Evolutionary conservation across 2,797 vertebrate genomes (phyloP), one percentile per base, ranked within the genome.

Genomic region (Simalia tracyae): DNA sequence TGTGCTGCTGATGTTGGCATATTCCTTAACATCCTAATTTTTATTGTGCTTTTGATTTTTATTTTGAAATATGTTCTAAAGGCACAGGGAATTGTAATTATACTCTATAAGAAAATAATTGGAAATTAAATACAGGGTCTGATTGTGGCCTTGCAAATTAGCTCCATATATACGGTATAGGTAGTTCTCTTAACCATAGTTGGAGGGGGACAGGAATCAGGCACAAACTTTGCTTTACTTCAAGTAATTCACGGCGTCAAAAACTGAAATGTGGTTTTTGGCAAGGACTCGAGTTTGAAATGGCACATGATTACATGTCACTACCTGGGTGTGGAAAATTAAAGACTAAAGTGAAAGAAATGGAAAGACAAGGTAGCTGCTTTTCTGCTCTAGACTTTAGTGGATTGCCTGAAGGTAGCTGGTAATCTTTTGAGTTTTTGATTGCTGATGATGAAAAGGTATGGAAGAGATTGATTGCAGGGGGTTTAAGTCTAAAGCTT

Each of bases 371-470:
- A 87, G 46, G 26, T 88, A 88, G 68, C 42, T 88, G 86, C 42
- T 88, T 88, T 76, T 84, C 42, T 36, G 19, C 84, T 88, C 68
- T 84, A 17, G 46, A 63, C 84, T 91, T 84, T 91, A 88, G 57
- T 56, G 60, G 68, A 14, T 42, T 91, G 42, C 68, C 46, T 36
- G 42, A 3, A 76, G 88, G 54, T 72, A 91, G 11, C 11, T 56
- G 59, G 42, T 50, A 91, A 87, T 91, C 84, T 91, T 42, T 84
- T 87, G 84, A 87, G 85, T 24, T 88, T 91, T 87, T 88, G 57
- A 91, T 88, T 61, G 57, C 36, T 81, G n/a, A 28, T 84, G 91
- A 81, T 88, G 86, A 91, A 91, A 91, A 84, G 72, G 90, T 60
- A 31, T 66, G 63, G n/a, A 66, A 86, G 59, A 88, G 86, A 84